A percentile compares a stretch with the other conserved stretches of the same genome.
phyloP scores from a whole-genome alignment of 2,888 invertebrate species.

The Parascotia fuliginaria region DNA sequence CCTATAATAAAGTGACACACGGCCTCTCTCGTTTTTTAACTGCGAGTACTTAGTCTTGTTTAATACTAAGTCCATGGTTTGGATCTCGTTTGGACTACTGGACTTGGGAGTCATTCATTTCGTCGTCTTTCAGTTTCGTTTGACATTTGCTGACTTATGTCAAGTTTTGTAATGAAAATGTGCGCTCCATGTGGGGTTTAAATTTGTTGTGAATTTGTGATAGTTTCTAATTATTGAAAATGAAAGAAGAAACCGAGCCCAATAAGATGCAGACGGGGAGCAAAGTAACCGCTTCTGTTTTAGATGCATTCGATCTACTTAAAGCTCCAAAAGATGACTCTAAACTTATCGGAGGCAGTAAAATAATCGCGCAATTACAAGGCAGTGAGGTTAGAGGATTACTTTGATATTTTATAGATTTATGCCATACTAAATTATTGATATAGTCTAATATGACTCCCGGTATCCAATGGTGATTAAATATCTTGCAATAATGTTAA shows the following conservation, averaged over 20 bases:
- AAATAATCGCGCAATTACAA: constrained; percentile 72
- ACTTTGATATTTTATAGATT: not conserved
- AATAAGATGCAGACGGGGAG: constrained; percentile 46
- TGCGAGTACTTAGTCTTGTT: too few species aligned
- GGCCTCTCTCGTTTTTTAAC: too few species aligned
- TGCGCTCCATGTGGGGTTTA: constrained; percentile 53
- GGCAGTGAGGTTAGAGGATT: constrained; percentile 67
- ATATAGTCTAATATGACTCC: too few species aligned
- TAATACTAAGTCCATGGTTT: too few species aligned
- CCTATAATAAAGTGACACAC: too few species aligned
- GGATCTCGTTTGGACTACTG: too few species aligned
- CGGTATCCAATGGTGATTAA: too few species aligned
- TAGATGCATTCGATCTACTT: constrained; percentile 76
- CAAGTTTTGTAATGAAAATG: constrained; percentile 22
- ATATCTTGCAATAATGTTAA: too few species aligned
- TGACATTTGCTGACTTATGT: not conserved
- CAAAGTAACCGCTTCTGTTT: constrained; percentile 67
- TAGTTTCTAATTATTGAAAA: constrained; percentile 51
- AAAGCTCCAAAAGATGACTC: constrained; percentile 67
- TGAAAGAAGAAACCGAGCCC: constrained; percentile 61
- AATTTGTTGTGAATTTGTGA: constrained; percentile 30
- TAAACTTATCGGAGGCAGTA: constrained; percentile 72
- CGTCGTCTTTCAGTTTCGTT: too few species aligned
- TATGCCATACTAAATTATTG: too few species aligned
- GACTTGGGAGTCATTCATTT: too few species aligned